Evolutionary conservation across 2,797 vertebrate genomes (phyloP), one percentile per base, ranked within the genome.

Genomic region (Tenualosa thibaudeaui): DNA sequence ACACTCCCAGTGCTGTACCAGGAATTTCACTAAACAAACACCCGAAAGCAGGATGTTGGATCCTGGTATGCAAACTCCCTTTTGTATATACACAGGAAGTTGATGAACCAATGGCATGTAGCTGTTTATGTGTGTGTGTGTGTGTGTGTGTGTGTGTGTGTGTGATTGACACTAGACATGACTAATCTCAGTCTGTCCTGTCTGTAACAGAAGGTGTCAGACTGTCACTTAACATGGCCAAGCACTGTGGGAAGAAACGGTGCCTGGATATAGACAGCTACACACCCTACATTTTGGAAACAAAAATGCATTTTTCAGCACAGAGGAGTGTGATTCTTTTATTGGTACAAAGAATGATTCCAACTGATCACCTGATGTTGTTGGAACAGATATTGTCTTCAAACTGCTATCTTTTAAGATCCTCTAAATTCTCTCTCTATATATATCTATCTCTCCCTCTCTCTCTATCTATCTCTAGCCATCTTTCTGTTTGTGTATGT

Each of bases 111-210:
- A 51, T 12, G 50, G 50, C 50, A 51, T 51, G 50, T 51, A 51
- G 46, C 7, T 8, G 68, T 71, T 31, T 37, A 10, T 71, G 68
- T 71, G 68, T 40, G 68, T 71, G 68, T 71, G 68, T 71, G 71
- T 46, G 37, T 78, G 71, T 78, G 71, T 46, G 71, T 78, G 17
- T 78, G 37, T 78, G 71, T 78, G 37, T 78, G 71, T 78, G 15
- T 78, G 37, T 78, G 22, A 58, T 15, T 68, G 68, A 24, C 81
- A 51, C 58, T 26, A 68, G 56, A 86, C 86, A 93, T 93, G 90
- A 93, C 90, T 91, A 84, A 93, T 93, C 71, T 37, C 40, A 78
- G 90, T 87, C 84, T 88, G 89, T 89, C 86, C 86, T 92, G 90
- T 88, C 17, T 90, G 89, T 88, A 88, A 90, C 89, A 88, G 90